phyloP scores from a whole-genome alignment of 2,888 invertebrate genomes.

The Drymonia ruficornis region DNA sequence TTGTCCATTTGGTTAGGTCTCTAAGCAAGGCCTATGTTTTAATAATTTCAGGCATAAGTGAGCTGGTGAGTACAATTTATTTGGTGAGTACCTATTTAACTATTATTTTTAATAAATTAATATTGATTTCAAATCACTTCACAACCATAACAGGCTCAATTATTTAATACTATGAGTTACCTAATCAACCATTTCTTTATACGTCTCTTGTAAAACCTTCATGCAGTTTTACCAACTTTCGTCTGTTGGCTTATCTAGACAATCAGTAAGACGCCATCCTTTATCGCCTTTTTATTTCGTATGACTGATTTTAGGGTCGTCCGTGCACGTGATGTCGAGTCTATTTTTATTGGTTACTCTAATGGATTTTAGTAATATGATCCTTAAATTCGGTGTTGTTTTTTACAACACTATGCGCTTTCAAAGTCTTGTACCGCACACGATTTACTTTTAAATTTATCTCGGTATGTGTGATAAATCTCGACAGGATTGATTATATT shows the following conservation, averaged over 20 bases:
- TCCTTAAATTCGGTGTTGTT: conserved; percentile 72
- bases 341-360: conserved; percentile 80
- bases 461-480: conserved; percentile 52
- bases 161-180: too few species aligned
- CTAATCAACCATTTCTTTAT: not conserved
- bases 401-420: conserved; percentile 60
- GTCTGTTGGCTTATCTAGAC: conserved; percentile 38
- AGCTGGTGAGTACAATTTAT: too few species aligned
- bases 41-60: too few species aligned
- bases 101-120: too few species aligned
- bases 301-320: conserved; percentile 67
- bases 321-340: conserved; percentile 42
- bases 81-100: too few species aligned
- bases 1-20: too few species aligned
- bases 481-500: conserved; percentile 23
- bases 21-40: too few species aligned
- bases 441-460: conserved; percentile 52
- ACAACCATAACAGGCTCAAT: too few species aligned
- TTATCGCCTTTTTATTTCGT: conserved; percentile 65
- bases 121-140: too few species aligned
- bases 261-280: conserved; percentile 38
- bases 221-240: conserved; percentile 7
- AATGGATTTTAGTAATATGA: conserved; percentile 83
- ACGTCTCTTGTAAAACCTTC: not conserved
- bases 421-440: conserved; percentile 62